Evolutionary conservation across 2,888 invertebrate genomes (phyloP), one percentile per base, ranked within the genome.

Genomic region (Rhamphomyia laevipes): DNA sequence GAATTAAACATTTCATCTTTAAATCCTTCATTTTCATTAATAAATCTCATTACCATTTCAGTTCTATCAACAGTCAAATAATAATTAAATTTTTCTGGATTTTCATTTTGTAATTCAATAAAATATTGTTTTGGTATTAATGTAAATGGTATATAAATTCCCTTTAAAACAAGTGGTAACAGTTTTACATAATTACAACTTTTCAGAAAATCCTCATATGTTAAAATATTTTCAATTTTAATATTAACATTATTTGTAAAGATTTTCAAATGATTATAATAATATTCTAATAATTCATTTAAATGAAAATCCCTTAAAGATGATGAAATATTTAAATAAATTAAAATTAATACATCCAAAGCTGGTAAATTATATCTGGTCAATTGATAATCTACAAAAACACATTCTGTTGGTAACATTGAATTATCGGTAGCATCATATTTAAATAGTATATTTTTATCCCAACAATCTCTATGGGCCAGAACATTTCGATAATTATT

Each of bases 381-480:
- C 47, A 77, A 56, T 56, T 79, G 79, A 55, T 74, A 79, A 58
- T 79, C 79, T 2, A 79, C 70, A 23, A 79, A 57, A 35, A 73
- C 59, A 50, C 75, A 75, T n/a, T n/a, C n/a, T n/a, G n/a, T n/a
- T n/a, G 6, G 65, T 65, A 0, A 64, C 58, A 2, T 70, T 68
- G 61, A 45, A 69, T 73, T 13, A 41, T 55, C 48, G 3, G 53
- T 53, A 1, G 51, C 71, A 64, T 37, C 43, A n/a, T 59, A 64
- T 10, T 60, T 53, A 49, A 60, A 70, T 45, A 70, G 60, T 30
- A 71, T 62, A 55, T 71, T 71, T 6, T 66, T 63, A 51, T 61
- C 61, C 70, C 70, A 70, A 7, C 64, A 55, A 55, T 71, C 70
- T 2, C 67, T 61, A 57, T 71, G 70, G 17, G 72, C 72, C 1